Percentiles rank a stretch among this genome's conserved stretches.
Conservation (phyloP, 2,113 vertebrate genomes). For the Dasyprocta punctata region DNA sequence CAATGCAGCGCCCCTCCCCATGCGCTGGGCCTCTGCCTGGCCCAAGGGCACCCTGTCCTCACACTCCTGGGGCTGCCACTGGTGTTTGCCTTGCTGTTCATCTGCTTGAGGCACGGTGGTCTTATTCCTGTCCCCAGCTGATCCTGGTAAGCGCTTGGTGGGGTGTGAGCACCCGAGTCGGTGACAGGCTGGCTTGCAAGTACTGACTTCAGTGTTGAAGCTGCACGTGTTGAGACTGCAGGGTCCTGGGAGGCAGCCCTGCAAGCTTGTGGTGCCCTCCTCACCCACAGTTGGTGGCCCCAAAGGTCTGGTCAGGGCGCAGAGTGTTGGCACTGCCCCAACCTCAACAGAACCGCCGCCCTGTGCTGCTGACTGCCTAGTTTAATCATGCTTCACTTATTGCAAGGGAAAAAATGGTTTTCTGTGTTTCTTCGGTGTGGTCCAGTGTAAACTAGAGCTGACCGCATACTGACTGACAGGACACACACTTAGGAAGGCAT, state of each 20-base stretch:
- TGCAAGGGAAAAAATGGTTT: neutral
- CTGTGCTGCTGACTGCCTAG: neutral
- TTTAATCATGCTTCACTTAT: neutral
- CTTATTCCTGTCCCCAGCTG: neutral
- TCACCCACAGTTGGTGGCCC: neutral
- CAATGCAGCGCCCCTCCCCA: neutral
- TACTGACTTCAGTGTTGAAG: rapidly evolving
- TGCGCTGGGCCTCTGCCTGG: neutral
- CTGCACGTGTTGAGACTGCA: rapidly evolving
- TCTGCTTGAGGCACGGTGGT: neutral
- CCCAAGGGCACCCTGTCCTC: neutral
- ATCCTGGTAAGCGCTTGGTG: too few relatives aligned
- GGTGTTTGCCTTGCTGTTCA: neutral
- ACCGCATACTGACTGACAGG: neutral
- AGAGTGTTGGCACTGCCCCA: neutral
- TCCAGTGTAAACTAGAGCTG: neutral
- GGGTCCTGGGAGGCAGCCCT: neutral
- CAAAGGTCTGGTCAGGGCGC: neutral
- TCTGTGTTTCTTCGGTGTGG: rapidly evolving
- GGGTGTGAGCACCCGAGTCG: rapidly evolving
- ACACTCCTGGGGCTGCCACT: neutral
- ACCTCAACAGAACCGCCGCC: neutral
- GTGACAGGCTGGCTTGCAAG: neutral
- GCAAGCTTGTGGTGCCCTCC: neutral
- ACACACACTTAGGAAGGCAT: rapidly evolving